These are phyloP conservation scores for Aythya baeri DNA, from an alignment of 2,113 vertebrate species.

Conservation along the genomic window DNA sequence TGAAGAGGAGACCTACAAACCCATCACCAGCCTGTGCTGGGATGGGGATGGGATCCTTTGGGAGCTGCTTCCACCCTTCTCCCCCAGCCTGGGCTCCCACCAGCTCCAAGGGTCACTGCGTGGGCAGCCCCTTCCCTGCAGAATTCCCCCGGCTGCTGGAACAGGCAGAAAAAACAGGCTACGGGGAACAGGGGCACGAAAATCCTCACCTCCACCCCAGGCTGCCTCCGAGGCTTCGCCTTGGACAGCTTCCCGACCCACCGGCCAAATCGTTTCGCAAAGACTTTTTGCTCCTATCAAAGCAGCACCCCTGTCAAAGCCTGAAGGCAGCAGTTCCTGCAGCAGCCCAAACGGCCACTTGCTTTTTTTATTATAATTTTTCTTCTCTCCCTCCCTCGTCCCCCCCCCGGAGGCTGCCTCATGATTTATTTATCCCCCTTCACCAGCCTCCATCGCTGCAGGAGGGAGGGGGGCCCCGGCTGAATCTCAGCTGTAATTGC, in stretches of 20 bases:
- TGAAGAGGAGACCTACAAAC: too few relatives aligned
- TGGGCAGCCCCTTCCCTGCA: background rate
- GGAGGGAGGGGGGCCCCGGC: background rate
- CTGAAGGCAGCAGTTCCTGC: rapidly evolving
- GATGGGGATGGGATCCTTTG: background rate
- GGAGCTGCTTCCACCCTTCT: background rate
- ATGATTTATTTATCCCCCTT: conserved; percentile 39
- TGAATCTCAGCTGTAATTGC: conserved; percentile 11
- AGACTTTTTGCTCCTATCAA: rapidly evolving
- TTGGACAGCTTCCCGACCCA: background rate
- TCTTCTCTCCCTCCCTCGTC: background rate
- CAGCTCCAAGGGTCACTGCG: rapidly evolving
- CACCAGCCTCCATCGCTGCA: background rate
- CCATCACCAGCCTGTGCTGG: rapidly evolving
- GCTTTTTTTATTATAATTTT: background rate
- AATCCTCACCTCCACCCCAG: background rate
- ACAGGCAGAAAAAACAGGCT: too few relatives aligned
- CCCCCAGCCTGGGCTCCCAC: rapidly evolving
- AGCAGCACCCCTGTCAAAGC: background rate
- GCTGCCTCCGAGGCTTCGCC: background rate
- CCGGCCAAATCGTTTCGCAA: background rate
- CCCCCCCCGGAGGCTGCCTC: background rate
- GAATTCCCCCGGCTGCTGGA: background rate
- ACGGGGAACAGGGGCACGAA: background rate
- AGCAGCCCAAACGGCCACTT: background rate